Base-by-base conservation (phyloP, 2,797 vertebrate genomes). In the Astyanax mexicanus region DNA sequence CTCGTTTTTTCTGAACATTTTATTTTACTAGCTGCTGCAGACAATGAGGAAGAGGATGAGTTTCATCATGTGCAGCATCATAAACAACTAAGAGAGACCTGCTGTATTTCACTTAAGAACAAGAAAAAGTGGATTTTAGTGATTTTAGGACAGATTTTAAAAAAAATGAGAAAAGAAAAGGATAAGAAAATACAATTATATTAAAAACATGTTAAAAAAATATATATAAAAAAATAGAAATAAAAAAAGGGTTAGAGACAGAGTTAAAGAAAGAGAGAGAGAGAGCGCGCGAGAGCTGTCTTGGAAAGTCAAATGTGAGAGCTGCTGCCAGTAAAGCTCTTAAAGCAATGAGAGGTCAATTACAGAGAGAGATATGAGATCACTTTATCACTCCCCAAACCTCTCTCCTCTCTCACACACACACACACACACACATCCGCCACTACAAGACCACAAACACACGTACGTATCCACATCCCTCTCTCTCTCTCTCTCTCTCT, bases 291-390 rank as follows among this genome's bases (percentile, higher is more conserved):
- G 87, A 84, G 87, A 89, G 91, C 89, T 86, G 84, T 23, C 79
- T 88, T 92, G 91, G 90, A 91, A 89, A 86, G 42, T 69, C 52
- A 75, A 86, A 80, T 80, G 83, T 57, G 80, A 72, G 81, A 82
- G 80, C 40, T 71, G 74, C 86, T 91, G 92, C 91, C 92, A 93
- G 89, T 85, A 88, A 89, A 83, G 86, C 89, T 91, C 91, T 93
- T 93, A 91, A 89, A 91, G 88, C 89, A 92, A 93, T 92, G 88
- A 93, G 88, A 83, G 91, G 90, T 93, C 90, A 90, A 91, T 93
- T 92, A 92, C 81, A 86, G 86, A 84, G 81, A 83, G 81, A 88
- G 85, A 89, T 88, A 88, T 87, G 81, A 87, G 87, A 90, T 89
- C 88, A 80, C 80, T 84, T 84, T 82, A 89, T 82, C 78, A 77